phyloP scores from a whole-genome alignment of 2,888 invertebrate species.

The Pasiphila rectangulata region DNA sequence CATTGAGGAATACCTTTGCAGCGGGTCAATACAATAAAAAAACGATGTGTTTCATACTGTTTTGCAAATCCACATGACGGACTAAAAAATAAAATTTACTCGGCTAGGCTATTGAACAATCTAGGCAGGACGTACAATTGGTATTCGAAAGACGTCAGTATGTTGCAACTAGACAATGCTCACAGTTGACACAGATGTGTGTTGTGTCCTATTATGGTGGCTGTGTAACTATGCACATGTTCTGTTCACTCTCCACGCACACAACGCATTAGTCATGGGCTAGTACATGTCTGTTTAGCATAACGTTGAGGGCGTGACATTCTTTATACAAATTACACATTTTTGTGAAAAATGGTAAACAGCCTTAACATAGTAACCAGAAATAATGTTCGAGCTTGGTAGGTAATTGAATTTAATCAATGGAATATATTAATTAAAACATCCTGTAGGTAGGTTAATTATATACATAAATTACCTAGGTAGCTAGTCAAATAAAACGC shows the following conservation, averaged over 20 bases:
- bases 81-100: too few species aligned
- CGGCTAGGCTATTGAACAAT: not conserved
- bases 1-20: too few species aligned
- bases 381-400: not conserved
- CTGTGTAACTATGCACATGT: conserved; percentile 22
- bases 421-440: not conserved
- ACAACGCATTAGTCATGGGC: conserved; percentile 21
- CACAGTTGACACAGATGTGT: conserved; percentile 35
- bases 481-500: too few species aligned
- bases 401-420: too few species aligned
- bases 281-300: conserved; percentile 15
- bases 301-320: conserved; percentile 7
- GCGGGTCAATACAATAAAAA: too few species aligned
- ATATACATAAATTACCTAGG: not conserved
- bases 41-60: too few species aligned
- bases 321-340: not conserved
- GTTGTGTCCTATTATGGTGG: conserved; percentile 8
- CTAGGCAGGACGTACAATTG: not conserved
- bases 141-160: conserved; percentile 19
- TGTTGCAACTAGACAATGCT: conserved; percentile 27
- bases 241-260: conserved; percentile 16
- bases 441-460: not conserved
- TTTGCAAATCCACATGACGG: too few species aligned
- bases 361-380: too few species aligned
- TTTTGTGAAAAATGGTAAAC: too few species aligned